These are phyloP conservation scores for Anticlea derivata DNA, from an alignment of 2,888 invertebrate species.

Conservation along the genomic window DNA sequence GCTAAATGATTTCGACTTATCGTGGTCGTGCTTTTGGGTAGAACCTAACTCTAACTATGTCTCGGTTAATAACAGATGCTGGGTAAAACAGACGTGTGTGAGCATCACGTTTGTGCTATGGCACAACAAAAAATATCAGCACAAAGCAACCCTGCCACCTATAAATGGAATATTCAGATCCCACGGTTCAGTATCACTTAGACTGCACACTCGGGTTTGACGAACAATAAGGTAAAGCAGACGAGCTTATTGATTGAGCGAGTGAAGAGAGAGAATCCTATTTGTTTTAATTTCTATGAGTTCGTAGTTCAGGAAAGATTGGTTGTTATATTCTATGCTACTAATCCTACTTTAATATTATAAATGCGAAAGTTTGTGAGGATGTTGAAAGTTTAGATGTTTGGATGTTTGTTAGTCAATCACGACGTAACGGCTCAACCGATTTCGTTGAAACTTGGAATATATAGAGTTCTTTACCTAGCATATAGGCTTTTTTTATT, in stretches of 20 bases:
- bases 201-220: constrained; percentile 58
- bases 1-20: constrained; percentile 57
- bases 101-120: constrained; percentile 71
- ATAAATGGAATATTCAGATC: constrained; percentile 77
- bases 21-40: constrained; percentile 58
- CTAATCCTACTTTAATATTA: too few species aligned
- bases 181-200: constrained; percentile 67
- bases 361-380: too few species aligned
- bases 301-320: too few species aligned
- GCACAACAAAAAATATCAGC: constrained; percentile 73
- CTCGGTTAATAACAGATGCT: constrained; percentile 59
- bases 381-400: too few species aligned
- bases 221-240: constrained; percentile 31
- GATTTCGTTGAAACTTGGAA: too few species aligned
- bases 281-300: too few species aligned
- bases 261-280: too few species aligned
- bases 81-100: constrained; percentile 62
- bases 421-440: too few species aligned
- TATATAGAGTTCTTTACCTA: too few species aligned
- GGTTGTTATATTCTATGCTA: too few species aligned
- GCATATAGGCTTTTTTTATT: too few species aligned
- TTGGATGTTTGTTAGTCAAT: too few species aligned
- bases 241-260: not conserved
- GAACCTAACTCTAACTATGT: constrained; percentile 52
- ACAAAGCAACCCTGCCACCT: constrained; percentile 67